These are phyloP conservation scores for Neuroscelio doddi DNA, from an alignment of 2,888 invertebrate genomes.

Conservation along the genomic window DNA sequence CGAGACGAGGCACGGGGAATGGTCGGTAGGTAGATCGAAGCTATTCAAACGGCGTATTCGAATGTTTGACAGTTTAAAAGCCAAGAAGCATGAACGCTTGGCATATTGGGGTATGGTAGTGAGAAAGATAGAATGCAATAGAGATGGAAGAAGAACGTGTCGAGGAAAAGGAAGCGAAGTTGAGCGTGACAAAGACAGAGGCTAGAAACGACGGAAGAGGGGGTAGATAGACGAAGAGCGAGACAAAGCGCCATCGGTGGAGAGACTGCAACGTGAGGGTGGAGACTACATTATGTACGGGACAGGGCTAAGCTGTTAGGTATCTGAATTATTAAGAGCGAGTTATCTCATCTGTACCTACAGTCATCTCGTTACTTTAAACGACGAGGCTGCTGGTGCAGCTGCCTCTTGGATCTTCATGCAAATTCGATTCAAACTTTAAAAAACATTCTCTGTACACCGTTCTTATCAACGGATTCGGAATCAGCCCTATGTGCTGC, in stretches of 20 bases:
- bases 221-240: slow-evolving; percentile 38
- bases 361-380: slow-evolving; percentile 71
- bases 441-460: slow-evolving; percentile 11
- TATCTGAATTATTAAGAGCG: slow-evolving; percentile 69
- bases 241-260: slow-evolving; percentile 29
- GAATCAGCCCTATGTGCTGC: too few species aligned
- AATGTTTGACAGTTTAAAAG: slow-evolving; percentile 72
- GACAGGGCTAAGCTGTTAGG: slow-evolving; percentile 72
- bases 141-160: slow-evolving; percentile 26
- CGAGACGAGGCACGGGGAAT: slow-evolving; percentile 54
- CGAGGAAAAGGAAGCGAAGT: slow-evolving; percentile 9
- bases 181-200: slow-evolving; percentile 11
- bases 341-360: slow-evolving; percentile 69
- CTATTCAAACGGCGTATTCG: slow-evolving; percentile 61
- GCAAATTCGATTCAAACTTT: slow-evolving; percentile 35
- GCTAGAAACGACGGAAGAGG: slow-evolving; percentile 32
- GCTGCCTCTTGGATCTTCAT: slow-evolving; percentile 46
- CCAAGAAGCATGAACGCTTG: slow-evolving; percentile 56
- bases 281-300: slow-evolving; percentile 70
- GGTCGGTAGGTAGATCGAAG: slow-evolving; percentile 55
- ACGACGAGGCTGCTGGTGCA: slow-evolving; percentile 56
- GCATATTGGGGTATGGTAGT: slow-evolving; percentile 24
- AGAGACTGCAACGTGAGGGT: slow-evolving; percentile 46
- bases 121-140: slow-evolving; percentile 17
- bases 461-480: too few species aligned